Base-by-base conservation (phyloP, 1,140 invertebrate genomes). In the Drosophila busckii region DNA sequence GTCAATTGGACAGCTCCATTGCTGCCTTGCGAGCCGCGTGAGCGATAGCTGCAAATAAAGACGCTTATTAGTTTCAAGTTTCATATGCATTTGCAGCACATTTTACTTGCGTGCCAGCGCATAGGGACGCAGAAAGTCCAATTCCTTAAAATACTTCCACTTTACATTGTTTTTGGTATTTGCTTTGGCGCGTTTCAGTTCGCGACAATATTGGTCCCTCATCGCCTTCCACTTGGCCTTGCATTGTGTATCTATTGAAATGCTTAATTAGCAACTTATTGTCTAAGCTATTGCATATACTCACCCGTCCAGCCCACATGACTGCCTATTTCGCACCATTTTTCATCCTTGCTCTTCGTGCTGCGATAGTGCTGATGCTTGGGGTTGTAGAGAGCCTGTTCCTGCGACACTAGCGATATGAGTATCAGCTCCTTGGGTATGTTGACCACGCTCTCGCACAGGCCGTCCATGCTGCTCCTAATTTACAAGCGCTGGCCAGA, bases 181-280 rank as follows among this genome's bases (percentile, higher is more conserved):
- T 7, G 54, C 26, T 54, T 86, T 86, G 54, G 71, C 65, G 17
- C 84, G 80, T 23, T 86, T 86, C 0, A 86, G 45, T 28, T 86
- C 84, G 1, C 84, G 68, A 10, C 84, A 86, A 50, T 86, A 86
- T 63, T 86, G 84, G 29, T 86, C 84, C 19, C 84, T 41, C 65
- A 86, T 64, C 0, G 84, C 84, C 29, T 86, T 86, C 84, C 84
- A 86, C 13, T 86, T 86, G 2, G 75, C 67, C 59, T 86, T 86
- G 50, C 84, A 86, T 55, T 86, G 80, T 2, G 25, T 25, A 16
- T 64, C 84, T 86, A 13, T 20, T 26, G 4, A 3, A 32, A 9
- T 5, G 9, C 12, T 1, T n/a, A 6, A 3, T 28, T 13, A 55
- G 13, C 12, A 54, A 25, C 5, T 1, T 1, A 2, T 10, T 5